phyloP scores from a whole-genome alignment of 2,113 vertebrate genomes.

The Esox niger region DNA sequence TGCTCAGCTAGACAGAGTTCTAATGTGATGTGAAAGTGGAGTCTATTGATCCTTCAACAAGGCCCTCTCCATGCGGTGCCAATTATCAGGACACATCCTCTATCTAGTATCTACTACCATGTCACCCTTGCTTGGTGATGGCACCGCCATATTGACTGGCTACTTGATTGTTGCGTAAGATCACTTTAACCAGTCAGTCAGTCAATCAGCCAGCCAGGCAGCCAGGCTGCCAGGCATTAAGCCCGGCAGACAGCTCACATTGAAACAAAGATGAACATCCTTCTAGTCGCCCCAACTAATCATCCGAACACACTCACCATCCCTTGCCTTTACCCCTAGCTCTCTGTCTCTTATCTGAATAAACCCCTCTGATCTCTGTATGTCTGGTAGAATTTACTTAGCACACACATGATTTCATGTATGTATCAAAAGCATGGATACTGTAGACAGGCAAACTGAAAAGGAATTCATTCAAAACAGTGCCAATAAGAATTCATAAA shows the following conservation, averaged over 20 bases:
- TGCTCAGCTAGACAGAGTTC: not conserved
- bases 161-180: conserved; percentile 21
- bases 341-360: too few species aligned
- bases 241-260: not conserved
- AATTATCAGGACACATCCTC: conserved; percentile 32
- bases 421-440: not conserved
- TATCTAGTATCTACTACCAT: not conserved
- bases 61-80: conserved; percentile 10
- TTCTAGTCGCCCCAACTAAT: not conserved
- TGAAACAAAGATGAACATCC: too few species aligned
- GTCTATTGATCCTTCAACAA: conserved; percentile 24
- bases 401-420: not conserved
- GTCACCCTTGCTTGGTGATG: not conserved
- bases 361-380: too few species aligned
- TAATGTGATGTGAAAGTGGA: conserved; percentile 35
- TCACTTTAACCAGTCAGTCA: conserved; percentile 25
- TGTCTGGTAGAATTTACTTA: too few species aligned
- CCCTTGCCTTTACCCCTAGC: not conserved
- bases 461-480: too few species aligned
- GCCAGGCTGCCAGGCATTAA: not conserved
- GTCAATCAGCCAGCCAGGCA: not conserved
- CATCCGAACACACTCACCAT: not conserved
- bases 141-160: conserved; percentile 26
- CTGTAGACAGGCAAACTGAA: not conserved
- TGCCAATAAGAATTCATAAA: not conserved